phyloP scores from a whole-genome alignment of 2,113 vertebrate genomes.

The Rhabdornis inornatus region DNA sequence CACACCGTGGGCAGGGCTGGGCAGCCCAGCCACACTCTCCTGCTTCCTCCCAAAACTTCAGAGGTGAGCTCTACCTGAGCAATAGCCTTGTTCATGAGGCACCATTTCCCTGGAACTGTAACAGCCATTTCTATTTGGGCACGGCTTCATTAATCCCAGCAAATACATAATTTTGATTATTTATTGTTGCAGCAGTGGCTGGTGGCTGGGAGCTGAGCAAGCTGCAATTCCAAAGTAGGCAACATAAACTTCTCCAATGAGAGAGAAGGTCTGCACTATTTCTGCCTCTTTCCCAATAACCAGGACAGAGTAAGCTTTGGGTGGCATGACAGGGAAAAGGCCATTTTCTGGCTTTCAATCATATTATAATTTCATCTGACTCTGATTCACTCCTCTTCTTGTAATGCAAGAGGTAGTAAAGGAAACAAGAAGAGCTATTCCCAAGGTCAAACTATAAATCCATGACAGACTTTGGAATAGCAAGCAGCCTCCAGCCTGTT shows the following conservation, averaged over 20 bases:
- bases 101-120: neutral
- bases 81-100: neutral
- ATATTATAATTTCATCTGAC: neutral
- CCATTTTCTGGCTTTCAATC: slow-evolving; percentile 16
- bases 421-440: neutral
- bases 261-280: neutral
- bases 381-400: neutral
- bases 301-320: neutral
- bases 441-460: slow-evolving; percentile 32
- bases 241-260: neutral
- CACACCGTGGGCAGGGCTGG: neutral
- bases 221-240: neutral
- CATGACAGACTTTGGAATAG: neutral
- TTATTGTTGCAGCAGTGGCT: neutral
- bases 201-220: neutral
- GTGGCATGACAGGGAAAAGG: neutral
- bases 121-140: neutral
- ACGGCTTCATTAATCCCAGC: neutral
- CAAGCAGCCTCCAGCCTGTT: neutral
- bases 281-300: neutral
- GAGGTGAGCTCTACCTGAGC: neutral
- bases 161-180: neutral
- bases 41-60: neutral
- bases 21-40: neutral
- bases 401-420: slow-evolving; percentile 2